Base-by-base conservation (phyloP, 2,888 invertebrate species). In the Cryptus viduatorius region DNA sequence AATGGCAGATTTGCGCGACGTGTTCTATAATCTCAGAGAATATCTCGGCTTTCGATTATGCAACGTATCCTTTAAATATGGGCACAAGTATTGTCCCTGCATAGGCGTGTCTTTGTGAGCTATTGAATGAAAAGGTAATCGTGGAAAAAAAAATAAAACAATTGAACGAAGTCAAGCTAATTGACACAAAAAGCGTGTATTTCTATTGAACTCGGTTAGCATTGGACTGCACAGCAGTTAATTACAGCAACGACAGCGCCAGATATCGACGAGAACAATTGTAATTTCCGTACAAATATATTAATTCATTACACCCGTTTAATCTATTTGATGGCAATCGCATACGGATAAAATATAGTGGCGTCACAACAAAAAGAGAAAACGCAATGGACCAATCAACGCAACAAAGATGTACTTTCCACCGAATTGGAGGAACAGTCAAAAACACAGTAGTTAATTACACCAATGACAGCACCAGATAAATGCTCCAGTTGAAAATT, bases 1-100 rank as follows among this genome's bases (percentile, higher is more conserved):
- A 78, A 12, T 50, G 77, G 69, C 69, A 50, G 65, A 37, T 37
- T 14, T 10, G 69, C 64, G 12, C 19, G 46, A 69, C 46, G 42
- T 29, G 44, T 73, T 69, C 48, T 61, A 3, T 50, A 12, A 59
- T 31, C 53, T 16, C 56, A 4, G 12, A 8, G 56, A 10, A 42
- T 53, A 44, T 53, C 12, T n/a, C 16, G 12, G 53, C 1, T 65
- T 24, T 50, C 42, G 31, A 37, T 53, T 8, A 42, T 31, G n/a
- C 29, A 44, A 7, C 10, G 29, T 29, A 24, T 14, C 12, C 14
- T 59, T 24, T 4, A 3, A 14, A 24, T 29, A 5, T 14, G 37
- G 37, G 8, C 5, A 4, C 12, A 1, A 24, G 12, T n/a, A 29
- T 59, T 59, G 12, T 0, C 3, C n/a, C 48, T n/a, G 48, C n/a